Percentiles rank a stretch among this genome's conserved stretches.
These are phyloP conservation scores for Psettodes erumei DNA, from an alignment of 2,113 vertebrate genomes.

Conservation along the genomic window DNA sequence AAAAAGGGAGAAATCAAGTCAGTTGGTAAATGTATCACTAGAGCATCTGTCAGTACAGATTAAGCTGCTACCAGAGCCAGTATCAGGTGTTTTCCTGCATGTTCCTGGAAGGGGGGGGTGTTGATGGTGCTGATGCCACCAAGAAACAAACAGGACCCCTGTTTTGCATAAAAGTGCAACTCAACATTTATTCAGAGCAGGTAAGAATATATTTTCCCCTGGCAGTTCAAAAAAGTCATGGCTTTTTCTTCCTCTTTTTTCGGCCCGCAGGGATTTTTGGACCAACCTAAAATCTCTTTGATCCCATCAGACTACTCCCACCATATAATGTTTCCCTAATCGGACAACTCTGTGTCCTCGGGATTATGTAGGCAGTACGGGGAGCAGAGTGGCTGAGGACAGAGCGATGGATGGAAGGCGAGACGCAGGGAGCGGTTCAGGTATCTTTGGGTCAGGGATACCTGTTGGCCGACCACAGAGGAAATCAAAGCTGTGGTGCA, in stretches of 20 bases:
- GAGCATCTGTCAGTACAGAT: not conserved
- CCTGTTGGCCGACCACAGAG: constrained; percentile 65
- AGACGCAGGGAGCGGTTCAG: constrained; percentile 56
- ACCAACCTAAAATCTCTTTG: constrained; percentile 44
- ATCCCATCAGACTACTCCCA: constrained; percentile 56
- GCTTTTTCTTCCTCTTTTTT: constrained; percentile 32
- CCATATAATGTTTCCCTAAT: constrained; percentile 75
- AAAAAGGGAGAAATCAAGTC: not conserved
- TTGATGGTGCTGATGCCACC: not conserved
- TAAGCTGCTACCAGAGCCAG: not conserved
- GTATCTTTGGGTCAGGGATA: constrained; percentile 76
- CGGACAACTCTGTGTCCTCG: constrained; percentile 62
- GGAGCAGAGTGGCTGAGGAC: constrained; percentile 45
- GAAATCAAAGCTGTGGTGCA: constrained; percentile 82
- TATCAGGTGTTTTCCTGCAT: not conserved
- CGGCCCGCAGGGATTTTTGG: not conserved
- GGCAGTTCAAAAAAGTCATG: constrained; percentile 30
- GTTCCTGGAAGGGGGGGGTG: not conserved
- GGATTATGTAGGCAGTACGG: constrained; percentile 57
- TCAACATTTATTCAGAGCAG: not conserved
- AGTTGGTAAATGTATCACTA: not conserved
- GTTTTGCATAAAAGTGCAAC: not conserved
- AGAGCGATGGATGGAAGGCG: constrained; percentile 29
- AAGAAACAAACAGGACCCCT: not conserved
- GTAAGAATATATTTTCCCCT: not conserved